These are phyloP conservation scores for Aurelia aurita DNA, from an alignment of 30 jellyfish, hydroid and myxozoan genomes.

Conservation along the genomic window DNA sequence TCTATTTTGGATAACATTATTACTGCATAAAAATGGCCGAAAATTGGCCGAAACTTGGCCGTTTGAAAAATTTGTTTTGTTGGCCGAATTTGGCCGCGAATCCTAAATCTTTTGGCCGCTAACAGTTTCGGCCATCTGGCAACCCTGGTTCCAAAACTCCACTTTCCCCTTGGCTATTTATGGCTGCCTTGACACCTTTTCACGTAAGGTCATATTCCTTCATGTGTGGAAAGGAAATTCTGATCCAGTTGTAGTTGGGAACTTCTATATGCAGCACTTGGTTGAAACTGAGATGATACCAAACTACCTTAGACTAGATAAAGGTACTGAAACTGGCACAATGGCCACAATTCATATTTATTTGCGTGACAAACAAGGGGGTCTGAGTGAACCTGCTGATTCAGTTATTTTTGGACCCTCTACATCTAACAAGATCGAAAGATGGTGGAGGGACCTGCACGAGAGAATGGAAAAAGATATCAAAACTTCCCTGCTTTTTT, in stretches of 20 bases:
- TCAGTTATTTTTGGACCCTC: conserved; percentile 55
- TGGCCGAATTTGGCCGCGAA: too few relatives aligned
- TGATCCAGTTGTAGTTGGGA: conserved; percentile 54
- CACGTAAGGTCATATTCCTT: conserved; percentile 44
- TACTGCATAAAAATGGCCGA: too few relatives aligned
- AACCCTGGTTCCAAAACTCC: conserved; percentile 19
- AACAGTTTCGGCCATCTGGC: too few relatives aligned
- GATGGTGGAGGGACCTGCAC: conserved; percentile 64
- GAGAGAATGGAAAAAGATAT: conserved; percentile 43
- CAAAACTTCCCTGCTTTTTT: conserved; percentile 25
- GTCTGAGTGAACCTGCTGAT: conserved; percentile 30
- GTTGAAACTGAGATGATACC: conserved; percentile 49
- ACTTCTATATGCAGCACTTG: conserved; percentile 51
- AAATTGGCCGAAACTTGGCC: too few relatives aligned
- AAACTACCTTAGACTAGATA: conserved; percentile 34
- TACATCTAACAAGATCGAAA: conserved; percentile 50
- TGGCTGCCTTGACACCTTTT: conserved; percentile 67
- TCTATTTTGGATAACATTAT: too few relatives aligned
- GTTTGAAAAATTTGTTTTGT: too few relatives aligned
- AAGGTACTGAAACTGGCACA: conserved; percentile 68
- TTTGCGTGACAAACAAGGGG: conserved; percentile 42
- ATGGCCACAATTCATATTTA: conserved; percentile 67
- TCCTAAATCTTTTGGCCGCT: too few relatives aligned
- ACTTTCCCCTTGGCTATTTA: conserved; percentile 55
- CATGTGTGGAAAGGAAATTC: conserved; percentile 54